phyloP scores from a whole-genome alignment of 2,888 invertebrate genomes.

The Lasioglossum morio region DNA sequence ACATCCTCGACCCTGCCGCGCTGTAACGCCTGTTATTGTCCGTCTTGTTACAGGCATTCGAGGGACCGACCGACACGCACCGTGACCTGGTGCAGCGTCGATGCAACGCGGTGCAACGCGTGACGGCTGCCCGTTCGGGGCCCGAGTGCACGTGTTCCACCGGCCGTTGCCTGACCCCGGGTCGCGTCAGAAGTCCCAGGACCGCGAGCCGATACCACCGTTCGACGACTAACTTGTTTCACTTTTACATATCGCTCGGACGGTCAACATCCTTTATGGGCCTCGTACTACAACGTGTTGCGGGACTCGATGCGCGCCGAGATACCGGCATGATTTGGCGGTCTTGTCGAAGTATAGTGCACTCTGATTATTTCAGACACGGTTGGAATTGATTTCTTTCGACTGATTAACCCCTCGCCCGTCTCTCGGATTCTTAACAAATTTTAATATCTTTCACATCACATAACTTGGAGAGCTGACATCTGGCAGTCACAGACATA shows the following conservation, averaged over 20 bases:
- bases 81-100: conserved; percentile 1
- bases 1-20: conserved; percentile 63
- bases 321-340: neutral
- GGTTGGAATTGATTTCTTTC: neutral
- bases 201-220: conserved; percentile 38
- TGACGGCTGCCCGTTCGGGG: conserved; percentile 41
- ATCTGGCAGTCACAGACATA: no score
- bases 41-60: conserved; percentile 61
- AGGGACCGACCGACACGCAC: conserved; percentile 25
- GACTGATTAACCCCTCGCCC: neutral
- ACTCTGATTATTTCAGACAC: neutral
- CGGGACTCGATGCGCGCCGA: neutral
- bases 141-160: conserved; percentile 61
- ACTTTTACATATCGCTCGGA: conserved; percentile 46
- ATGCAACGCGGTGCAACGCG: conserved; percentile 9
- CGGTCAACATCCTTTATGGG: conserved; percentile 43
- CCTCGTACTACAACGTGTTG: conserved; percentile 36
- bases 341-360: neutral
- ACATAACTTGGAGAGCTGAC: no score
- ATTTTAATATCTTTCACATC: neutral
- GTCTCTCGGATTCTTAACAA: neutral
- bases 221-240: conserved; percentile 41
- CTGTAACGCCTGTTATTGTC: conserved; percentile 75
- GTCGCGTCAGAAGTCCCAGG: conserved; percentile 60
- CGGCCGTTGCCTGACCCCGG: conserved; percentile 60